Evolutionary conservation across 2,888 invertebrate genomes (phyloP).

Genomic region (Lobophora halterata): DNA sequence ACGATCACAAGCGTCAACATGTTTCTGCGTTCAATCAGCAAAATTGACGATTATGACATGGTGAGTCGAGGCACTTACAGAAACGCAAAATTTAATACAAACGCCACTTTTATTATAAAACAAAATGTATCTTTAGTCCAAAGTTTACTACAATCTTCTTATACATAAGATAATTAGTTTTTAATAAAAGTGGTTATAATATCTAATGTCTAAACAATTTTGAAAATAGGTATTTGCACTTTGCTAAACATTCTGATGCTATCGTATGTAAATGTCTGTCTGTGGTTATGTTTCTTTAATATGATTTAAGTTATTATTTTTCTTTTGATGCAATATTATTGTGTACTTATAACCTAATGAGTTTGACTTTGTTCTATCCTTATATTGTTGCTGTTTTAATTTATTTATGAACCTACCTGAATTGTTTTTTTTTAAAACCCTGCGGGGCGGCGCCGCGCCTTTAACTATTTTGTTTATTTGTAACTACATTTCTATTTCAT

Average conservation of each 20-base stretch:
- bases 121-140: too few relatives aligned
- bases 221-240: constrained; percentile 62
- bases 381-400: constrained; percentile 1
- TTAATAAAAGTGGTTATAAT: constrained; percentile 67
- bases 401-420: too few relatives aligned
- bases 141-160: too few relatives aligned
- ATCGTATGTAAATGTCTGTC: constrained; percentile 61
- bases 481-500: too few relatives aligned
- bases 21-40: constrained; percentile 98
- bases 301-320: constrained; percentile 34
- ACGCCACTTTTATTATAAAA: constrained; percentile 63
- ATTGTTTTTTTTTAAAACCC: too few relatives aligned
- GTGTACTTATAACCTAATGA: constrained; percentile 31
- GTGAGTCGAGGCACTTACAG: constrained; percentile 84
- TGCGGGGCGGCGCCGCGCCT: constrained; percentile 57
- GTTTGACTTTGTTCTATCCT: constrained; percentile 29
- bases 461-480: constrained; percentile 18
- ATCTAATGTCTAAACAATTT: constrained; percentile 52
- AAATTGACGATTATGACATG: constrained; percentile 99
- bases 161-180: constrained; percentile 60
- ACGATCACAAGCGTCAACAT: constrained; percentile 96
- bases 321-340: constrained; percentile 37
- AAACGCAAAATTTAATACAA: constrained; percentile 36
- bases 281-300: constrained; percentile 37
- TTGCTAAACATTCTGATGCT: constrained; percentile 65